A percentile compares a stretch with the other conserved stretches of the same genome.
These are phyloP conservation scores for Hartigia nigra DNA, from an alignment of 2,888 invertebrate species.

Conservation along the genomic window DNA sequence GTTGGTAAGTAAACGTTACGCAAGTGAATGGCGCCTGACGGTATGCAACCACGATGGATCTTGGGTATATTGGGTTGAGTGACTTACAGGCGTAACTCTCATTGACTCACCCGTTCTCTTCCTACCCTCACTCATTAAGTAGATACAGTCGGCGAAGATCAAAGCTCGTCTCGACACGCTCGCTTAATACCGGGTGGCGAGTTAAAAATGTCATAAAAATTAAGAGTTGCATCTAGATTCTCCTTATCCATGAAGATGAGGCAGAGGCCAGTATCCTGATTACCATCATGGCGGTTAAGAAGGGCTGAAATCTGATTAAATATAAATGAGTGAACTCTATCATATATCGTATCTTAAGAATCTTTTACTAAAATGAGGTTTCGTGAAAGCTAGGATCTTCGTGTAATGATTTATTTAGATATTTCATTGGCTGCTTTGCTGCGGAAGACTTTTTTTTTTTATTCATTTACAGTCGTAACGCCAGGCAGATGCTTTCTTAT, in stretches of 20 bases:
- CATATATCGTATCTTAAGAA: background rate
- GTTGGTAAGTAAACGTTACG: background rate
- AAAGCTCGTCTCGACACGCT: slow-evolving; percentile 55
- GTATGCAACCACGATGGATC: background rate
- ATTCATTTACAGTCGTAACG: background rate
- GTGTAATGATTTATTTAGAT: background rate
- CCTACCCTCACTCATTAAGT: slow-evolving; percentile 52
- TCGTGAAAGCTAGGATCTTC: background rate
- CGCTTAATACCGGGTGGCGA: slow-evolving; percentile 63
- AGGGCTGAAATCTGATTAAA: background rate
- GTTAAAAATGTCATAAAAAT: slow-evolving; percentile 61
- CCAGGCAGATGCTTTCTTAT: background rate
- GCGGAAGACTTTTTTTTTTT: background rate
- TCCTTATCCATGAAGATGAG: background rate
- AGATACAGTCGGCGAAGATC: slow-evolving; percentile 60
- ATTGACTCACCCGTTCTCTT: slow-evolving; percentile 5
- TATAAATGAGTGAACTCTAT: background rate
- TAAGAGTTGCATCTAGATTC: background rate
- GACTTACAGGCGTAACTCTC: slow-evolving; percentile 2
- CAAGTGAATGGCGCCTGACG: background rate
- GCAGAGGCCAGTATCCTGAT: background rate
- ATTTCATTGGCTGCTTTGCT: background rate
- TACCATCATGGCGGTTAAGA: background rate
- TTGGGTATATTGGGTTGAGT: background rate
- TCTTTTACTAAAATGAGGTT: background rate